A percentile compares a stretch with the other conserved stretches of the same genome.
Evolutionary conservation across 2,888 invertebrate genomes (phyloP).

Genomic region (Meta bourneti): DNA sequence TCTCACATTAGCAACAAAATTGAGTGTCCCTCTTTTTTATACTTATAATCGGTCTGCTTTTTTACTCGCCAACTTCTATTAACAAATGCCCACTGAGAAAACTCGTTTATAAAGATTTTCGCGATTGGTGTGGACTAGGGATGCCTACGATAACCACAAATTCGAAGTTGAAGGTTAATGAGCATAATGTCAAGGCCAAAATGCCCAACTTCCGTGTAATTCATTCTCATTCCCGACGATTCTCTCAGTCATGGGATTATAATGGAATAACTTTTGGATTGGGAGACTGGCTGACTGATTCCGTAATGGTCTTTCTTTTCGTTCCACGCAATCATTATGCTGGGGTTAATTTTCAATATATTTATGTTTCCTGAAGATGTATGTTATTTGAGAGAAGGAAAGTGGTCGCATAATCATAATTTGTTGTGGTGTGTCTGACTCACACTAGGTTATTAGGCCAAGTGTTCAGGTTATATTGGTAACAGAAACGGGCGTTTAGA

Average conservation of each 20-base stretch:
- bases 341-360: neutral
- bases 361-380: neutral
- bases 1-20: constrained; percentile 56
- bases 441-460: neutral
- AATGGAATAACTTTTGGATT: no score
- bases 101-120: neutral
- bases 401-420: neutral
- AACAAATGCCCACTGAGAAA: neutral
- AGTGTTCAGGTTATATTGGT: neutral
- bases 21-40: neutral
- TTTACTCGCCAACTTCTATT: neutral
- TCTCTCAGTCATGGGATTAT: neutral
- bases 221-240: neutral
- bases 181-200: constrained; percentile 43
- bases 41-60: neutral
- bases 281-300: neutral
- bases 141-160: neutral
- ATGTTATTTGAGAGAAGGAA: neutral
- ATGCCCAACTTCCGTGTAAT: constrained; percentile 59
- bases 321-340: neutral
- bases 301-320: constrained; percentile 9
- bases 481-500: neutral
- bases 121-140: neutral
- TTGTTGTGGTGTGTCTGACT: constrained; percentile 1
- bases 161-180: constrained; percentile 60